A percentile compares a stretch with the other conserved stretches of the same genome.
These are phyloP conservation scores for Pseudotriccus pelzelni DNA, from an alignment of 2,797 vertebrate genomes.

Conservation along the genomic window DNA sequence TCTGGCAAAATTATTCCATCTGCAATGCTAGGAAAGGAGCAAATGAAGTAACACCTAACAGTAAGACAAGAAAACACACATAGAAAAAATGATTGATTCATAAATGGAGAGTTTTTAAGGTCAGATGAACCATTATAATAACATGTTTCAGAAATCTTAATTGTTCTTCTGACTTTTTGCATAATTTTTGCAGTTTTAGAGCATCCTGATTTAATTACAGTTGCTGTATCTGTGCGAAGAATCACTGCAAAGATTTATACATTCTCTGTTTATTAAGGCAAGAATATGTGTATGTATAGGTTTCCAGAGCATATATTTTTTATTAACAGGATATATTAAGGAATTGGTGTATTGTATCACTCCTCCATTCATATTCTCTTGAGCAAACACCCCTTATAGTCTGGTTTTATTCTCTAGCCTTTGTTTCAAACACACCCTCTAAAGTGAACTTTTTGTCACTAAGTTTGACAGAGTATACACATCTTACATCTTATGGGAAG, in stretches of 20 bases:
- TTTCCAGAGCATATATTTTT: background rate
- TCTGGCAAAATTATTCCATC: background rate
- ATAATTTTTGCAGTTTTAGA: background rate
- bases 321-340: background rate
- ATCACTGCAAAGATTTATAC: background rate
- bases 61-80: background rate
- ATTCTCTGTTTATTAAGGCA: background rate
- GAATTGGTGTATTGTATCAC: background rate
- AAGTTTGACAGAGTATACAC: background rate
- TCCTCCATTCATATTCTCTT: background rate
- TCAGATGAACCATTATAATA: background rate
- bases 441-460: background rate
- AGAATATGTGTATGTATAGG: fast-evolving
- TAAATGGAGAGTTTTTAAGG: background rate
- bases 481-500: background rate
- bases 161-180: background rate
- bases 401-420: background rate
- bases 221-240: background rate
- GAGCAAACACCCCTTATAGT: background rate
- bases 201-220: background rate
- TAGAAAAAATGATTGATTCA: background rate
- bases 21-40: background rate
- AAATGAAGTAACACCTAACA: conserved; percentile 6
- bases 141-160: background rate
- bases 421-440: background rate